Evolutionary conservation across 2,888 invertebrate species (phyloP).

Genomic region (Troglohyphantes excavatus): DNA sequence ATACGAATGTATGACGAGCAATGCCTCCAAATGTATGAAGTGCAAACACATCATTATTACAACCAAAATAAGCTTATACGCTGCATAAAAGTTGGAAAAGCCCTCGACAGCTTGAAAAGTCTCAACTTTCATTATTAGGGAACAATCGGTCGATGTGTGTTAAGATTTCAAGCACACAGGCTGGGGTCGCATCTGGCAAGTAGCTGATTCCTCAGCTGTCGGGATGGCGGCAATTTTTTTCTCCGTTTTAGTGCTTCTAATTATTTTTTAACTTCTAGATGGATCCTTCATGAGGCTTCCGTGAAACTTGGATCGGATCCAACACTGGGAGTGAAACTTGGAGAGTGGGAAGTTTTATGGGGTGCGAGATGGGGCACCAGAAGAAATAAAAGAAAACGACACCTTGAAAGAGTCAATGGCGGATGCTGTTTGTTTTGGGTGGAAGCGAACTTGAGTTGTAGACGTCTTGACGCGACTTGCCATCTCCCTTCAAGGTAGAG

Average conservation of each 20-base stretch:
- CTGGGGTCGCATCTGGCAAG: constrained; percentile 60
- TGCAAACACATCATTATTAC: no score
- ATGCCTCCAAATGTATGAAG: no score
- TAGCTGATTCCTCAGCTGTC: constrained; percentile 58
- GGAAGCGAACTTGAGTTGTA: constrained; percentile 31
- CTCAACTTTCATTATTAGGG: constrained; percentile 55
- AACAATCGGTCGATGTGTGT: constrained; percentile 47
- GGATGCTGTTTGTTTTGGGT: constrained; percentile 35
- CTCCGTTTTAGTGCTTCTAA: neutral
- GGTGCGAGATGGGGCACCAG: constrained; percentile 44
- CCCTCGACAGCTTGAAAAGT: constrained; percentile 40
- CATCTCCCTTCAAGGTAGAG: neutral
- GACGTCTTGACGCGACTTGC: constrained; percentile 16
- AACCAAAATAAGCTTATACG: no score
- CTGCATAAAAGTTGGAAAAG: no score
- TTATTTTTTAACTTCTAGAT: constrained; percentile 52
- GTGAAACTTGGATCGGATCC: constrained; percentile 54
- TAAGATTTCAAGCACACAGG: constrained; percentile 43
- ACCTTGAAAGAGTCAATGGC: constrained; percentile 28
- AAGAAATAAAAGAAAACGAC: constrained; percentile 49
- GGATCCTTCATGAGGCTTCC: constrained; percentile 59
- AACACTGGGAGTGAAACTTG: constrained; percentile 25
- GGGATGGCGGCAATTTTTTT: neutral
- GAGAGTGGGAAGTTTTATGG: constrained; percentile 23
- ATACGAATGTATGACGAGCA: no score